Evolutionary conservation across 2,113 vertebrate species (phyloP).

Genomic region (Ornithorhynchus anatinus): DNA sequence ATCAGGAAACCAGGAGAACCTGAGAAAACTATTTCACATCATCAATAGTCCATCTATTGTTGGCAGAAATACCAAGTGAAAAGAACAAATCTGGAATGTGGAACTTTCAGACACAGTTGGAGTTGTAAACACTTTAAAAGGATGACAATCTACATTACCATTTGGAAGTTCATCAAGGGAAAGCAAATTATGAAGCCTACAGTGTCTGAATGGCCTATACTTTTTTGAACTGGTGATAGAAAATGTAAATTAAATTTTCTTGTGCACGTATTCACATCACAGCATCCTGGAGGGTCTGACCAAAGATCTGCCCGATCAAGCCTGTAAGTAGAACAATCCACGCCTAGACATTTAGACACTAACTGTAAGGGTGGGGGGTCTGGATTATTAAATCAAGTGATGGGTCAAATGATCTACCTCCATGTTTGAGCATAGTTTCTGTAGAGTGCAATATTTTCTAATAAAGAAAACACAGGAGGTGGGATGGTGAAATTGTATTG

Average conservation of each 20-base stretch:
- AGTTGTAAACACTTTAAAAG: no score
- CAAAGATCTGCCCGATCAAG: neutral
- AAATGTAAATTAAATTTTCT: neutral
- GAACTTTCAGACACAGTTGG: neutral
- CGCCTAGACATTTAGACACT: conserved; percentile 24
- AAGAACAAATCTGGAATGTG: neutral
- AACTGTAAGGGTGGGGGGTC: conserved; percentile 4
- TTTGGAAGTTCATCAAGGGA: neutral
- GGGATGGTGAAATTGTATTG: no score
- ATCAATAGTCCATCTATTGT: no score
- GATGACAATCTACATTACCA: neutral
- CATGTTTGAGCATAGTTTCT: conserved; percentile 35
- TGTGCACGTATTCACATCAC: neutral
- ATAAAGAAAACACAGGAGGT: no score
- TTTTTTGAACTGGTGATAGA: neutral
- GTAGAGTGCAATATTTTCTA: conserved; percentile 25
- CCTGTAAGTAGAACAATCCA: rapidly evolving
- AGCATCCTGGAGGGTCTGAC: neutral
- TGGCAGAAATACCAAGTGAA: neutral
- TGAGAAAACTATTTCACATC: no score
- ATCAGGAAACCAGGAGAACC: no score
- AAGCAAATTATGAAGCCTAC: neutral
- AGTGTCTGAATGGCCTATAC: neutral
- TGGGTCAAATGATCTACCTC: conserved; percentile 34
- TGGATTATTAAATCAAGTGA: conserved; percentile 37